Evolutionary conservation across 2,113 vertebrate genomes (phyloP), one percentile per base, ranked within the genome.

Genomic region (Tupaia tana): DNA sequence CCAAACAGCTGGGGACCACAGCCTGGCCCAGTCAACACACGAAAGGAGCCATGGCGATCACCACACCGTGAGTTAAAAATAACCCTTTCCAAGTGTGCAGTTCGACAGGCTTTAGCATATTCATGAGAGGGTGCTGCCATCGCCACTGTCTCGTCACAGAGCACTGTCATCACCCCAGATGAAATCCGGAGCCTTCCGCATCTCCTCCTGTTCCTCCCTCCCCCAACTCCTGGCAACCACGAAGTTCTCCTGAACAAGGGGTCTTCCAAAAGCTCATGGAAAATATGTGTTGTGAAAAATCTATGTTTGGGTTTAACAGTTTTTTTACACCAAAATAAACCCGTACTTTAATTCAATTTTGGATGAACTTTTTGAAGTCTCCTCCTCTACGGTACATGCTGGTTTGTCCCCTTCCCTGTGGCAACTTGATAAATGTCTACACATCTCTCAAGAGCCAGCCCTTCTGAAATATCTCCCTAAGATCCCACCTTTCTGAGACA

Each of bases 121-220:
- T n/a, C 64, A 58, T 34, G 4, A 71, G 20, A 27, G 1, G 24
- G 8, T 54, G 8, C 4, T 25, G 9, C 54, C 10, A 3, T 86
- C 29, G 78, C 20, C 31, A 27, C 15, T 16, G 0, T 10, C 34
- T 29, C 59, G 56, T 54, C 58, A 58, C 14, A 56, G 56, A 27
- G 9, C 19, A 19, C 34, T 24, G 43, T 22, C 18, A 7, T 86
- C 66, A 20, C 13, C 15, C 1, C 0, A 10, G 4, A 20, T 16
- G 52, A 86, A 75, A 2, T 6, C 29, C 25, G 2, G 2, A 16
- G 15, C 11, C 61, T 16, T 74, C 7, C 54, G 19, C 14, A 27
- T n/a, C 70, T n/a, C 15, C 25, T 3, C 19, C 20, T 11, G 1
- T 0, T 7, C 54, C 31, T 10, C 3, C 34, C 13, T 59, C 7